Conservation (phyloP, 2,113 vertebrate genomes). For the Zootoca vivipara region DNA sequence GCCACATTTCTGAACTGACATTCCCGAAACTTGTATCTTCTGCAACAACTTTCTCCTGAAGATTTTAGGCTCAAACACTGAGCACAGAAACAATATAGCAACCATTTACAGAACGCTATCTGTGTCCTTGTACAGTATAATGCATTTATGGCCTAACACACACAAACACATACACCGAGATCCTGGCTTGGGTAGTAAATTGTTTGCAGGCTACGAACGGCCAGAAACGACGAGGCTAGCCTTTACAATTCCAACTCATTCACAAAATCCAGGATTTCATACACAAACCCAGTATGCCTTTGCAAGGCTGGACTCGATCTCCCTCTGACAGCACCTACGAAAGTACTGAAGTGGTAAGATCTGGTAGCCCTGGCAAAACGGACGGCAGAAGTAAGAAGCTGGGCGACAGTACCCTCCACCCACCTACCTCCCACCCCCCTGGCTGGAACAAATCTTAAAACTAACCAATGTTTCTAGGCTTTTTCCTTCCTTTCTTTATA, state of each 20-base stretch:
- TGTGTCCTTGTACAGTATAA: background rate
- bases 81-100: background rate
- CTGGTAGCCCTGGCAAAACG: background rate
- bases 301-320: background rate
- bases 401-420: background rate
- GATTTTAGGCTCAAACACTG: background rate
- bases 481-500: background rate
- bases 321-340: slow-evolving; percentile 14
- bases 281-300: background rate
- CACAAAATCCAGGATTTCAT: background rate
- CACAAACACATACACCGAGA: background rate
- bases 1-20: background rate
- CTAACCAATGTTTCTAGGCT: background rate
- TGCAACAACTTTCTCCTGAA: background rate
- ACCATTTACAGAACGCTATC: background rate
- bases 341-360: background rate
- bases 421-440: background rate
- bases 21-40: background rate
- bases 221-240: background rate
- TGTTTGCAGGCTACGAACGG: background rate
- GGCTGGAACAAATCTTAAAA: background rate
- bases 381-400: background rate
- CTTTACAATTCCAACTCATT: background rate
- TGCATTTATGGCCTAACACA: background rate
- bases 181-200: background rate